Percentiles rank a stretch among this genome's conserved stretches.
These are phyloP conservation scores for Halesus radiatus DNA, from an alignment of 1,140 invertebrate species.

Conservation along the genomic window DNA sequence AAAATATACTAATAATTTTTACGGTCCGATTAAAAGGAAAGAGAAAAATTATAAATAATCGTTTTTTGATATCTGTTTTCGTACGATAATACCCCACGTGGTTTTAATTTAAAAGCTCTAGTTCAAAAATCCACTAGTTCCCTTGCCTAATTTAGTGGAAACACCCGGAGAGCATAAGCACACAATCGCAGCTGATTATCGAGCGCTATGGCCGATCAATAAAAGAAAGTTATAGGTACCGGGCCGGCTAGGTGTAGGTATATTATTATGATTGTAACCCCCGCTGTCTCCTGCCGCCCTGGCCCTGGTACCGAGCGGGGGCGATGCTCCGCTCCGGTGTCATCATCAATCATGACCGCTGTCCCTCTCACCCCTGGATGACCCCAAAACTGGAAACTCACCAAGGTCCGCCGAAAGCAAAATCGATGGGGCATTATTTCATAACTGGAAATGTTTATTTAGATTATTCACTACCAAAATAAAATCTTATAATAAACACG, in stretches of 20 bases:
- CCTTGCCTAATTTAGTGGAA: too few species aligned
- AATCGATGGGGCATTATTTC: constrained; percentile 25
- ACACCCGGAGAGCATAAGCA: constrained; percentile 24
- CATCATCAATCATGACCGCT: constrained; percentile 46
- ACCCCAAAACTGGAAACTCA: constrained; percentile 47
- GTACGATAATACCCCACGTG: too few species aligned
- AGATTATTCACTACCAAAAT: too few species aligned
- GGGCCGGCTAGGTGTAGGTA: neutral
- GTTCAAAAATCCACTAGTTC: too few species aligned
- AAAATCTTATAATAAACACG: too few species aligned
- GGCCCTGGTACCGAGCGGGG: constrained; percentile 2
- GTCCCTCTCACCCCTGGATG: constrained; percentile 42
- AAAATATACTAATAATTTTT: too few species aligned
- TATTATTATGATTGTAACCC: constrained; percentile 2
- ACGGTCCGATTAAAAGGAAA: too few species aligned
- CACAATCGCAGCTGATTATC: constrained; percentile 39
- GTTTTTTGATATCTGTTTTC: too few species aligned
- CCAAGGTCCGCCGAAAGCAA: constrained; percentile 22
- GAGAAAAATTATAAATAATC: too few species aligned
- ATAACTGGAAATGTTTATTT: constrained; percentile 23
- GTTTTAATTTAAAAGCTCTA: too few species aligned
- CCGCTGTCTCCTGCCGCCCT: constrained; percentile 37
- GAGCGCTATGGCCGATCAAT: constrained; percentile 38
- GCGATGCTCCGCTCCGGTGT: constrained; percentile 44
- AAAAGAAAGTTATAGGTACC: constrained; percentile 18